phyloP scores from a whole-genome alignment of 2,888 invertebrate genomes.

The Tachina lurida region DNA sequence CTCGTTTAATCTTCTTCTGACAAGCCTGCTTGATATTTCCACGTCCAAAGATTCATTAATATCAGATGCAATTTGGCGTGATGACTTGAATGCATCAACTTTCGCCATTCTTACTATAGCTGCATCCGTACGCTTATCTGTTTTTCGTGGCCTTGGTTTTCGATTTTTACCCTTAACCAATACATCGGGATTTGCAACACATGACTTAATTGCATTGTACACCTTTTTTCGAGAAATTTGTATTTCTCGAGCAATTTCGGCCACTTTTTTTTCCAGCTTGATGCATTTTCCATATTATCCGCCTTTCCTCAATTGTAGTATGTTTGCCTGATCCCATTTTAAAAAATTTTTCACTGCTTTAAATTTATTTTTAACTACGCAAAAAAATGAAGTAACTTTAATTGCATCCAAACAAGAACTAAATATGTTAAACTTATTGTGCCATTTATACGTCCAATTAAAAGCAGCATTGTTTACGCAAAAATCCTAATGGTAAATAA shows the following conservation, averaged over 20 bases:
- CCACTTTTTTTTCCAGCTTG: background rate
- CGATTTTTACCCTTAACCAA: background rate
- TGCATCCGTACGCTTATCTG: background rate
- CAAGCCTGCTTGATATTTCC: slow-evolving; percentile 21
- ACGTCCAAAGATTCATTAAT: background rate
- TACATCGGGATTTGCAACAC: background rate
- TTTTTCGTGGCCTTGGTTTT: background rate
- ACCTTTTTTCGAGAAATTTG: background rate
- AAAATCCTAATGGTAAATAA: no score
- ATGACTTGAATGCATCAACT: slow-evolving; percentile 1
- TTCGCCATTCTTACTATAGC: background rate
- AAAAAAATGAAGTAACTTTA: background rate
- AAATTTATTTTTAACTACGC: background rate
- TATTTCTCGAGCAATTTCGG: background rate
- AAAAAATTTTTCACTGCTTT: background rate
- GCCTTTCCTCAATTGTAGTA: background rate
- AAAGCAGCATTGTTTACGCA: no score
- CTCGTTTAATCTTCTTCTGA: background rate
- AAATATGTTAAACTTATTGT: background rate
- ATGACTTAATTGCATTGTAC: no score
- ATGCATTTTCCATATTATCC: background rate
- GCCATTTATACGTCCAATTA: no score
- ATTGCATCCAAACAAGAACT: background rate
- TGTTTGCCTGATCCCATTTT: background rate
- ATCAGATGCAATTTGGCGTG: background rate